Evolutionary conservation across 2,797 vertebrate genomes (phyloP).

Genomic region (Spinus pinus): DNA sequence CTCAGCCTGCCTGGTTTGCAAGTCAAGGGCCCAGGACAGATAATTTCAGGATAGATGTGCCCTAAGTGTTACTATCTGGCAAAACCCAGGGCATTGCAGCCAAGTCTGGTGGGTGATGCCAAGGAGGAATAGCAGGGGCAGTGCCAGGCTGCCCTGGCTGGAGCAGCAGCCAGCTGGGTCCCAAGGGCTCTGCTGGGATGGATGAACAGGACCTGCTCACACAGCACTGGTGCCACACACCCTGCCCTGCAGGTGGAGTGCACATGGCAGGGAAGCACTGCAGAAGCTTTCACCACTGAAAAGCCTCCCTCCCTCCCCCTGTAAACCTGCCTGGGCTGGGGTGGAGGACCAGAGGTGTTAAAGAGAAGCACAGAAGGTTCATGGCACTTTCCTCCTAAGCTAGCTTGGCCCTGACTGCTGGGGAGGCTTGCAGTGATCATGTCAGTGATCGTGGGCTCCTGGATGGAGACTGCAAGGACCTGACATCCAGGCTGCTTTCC

Average conservation of each 20-base stretch:
- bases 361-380: not conserved
- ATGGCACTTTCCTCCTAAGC: no score
- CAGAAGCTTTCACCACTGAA: not conserved
- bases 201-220: not conserved
- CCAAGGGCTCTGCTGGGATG: not conserved
- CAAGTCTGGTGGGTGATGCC: not conserved
- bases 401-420: not conserved
- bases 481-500: not conserved
- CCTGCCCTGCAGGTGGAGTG: rapidly evolving
- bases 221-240: not conserved
- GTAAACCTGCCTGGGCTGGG: not conserved
- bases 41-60: not conserved
- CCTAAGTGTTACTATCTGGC: not conserved
- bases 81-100: not conserved
- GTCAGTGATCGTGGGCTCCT: not conserved
- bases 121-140: not conserved
- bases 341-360: not conserved
- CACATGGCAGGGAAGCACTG: rapidly evolving
- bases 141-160: not conserved
- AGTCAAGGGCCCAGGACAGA: not conserved
- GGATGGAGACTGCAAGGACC: not conserved
- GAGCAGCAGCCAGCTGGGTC: not conserved
- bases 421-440: not conserved
- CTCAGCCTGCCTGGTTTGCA: not conserved
- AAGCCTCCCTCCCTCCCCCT: not conserved